phyloP scores from a whole-genome alignment of 2,113 vertebrate species.

The Pyrgilauda ruficollis region DNA sequence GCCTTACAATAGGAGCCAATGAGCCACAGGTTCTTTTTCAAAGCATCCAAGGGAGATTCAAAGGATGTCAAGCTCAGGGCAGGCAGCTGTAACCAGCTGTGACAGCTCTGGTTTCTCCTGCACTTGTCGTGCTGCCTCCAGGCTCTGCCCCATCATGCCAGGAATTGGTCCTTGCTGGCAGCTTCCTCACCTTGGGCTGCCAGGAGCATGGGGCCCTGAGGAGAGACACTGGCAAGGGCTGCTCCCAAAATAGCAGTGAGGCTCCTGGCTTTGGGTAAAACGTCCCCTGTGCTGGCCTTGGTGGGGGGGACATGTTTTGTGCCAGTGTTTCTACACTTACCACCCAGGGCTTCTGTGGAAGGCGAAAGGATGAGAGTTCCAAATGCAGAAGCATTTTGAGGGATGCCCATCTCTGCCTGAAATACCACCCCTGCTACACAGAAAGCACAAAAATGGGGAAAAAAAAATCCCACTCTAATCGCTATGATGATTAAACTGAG shows the following conservation, averaged over 20 bases:
- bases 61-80: neutral
- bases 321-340: neutral
- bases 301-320: rapidly evolving
- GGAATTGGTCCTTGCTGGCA: neutral
- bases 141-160: neutral
- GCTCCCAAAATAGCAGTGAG: neutral
- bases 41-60: neutral
- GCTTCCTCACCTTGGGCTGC: neutral
- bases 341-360: neutral
- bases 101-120: neutral
- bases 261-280: neutral
- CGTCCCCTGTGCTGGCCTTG: neutral
- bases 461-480: neutral
- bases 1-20: neutral
- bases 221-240: neutral
- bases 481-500: neutral
- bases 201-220: rapidly evolving
- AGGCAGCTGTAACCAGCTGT: neutral
- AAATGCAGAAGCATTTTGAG: neutral
- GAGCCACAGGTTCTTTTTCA: neutral
- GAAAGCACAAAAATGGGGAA: neutral
- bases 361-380: neutral
- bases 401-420: rapidly evolving
- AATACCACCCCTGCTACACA: rapidly evolving
- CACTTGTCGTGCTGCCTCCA: neutral